These are phyloP conservation scores for Passerina amoena DNA, from an alignment of 2,113 vertebrate species.

Conservation along the genomic window DNA sequence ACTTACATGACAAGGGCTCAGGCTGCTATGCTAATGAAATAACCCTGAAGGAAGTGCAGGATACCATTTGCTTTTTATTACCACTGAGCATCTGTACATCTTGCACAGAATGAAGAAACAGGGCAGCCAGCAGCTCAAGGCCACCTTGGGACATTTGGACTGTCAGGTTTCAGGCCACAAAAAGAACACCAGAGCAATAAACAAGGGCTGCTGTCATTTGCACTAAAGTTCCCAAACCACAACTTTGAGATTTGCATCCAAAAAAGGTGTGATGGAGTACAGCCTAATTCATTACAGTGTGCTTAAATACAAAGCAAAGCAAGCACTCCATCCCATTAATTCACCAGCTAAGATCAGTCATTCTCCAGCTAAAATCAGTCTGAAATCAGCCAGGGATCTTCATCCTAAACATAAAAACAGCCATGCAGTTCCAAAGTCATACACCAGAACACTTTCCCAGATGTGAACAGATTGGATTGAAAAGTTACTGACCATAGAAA, in stretches of 20 bases:
- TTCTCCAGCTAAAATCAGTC: neutral
- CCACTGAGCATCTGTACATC: neutral
- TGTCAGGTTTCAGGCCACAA: neutral
- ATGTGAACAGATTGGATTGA: rapidly evolving
- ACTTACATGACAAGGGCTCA: neutral
- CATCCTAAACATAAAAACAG: neutral
- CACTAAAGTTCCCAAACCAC: neutral
- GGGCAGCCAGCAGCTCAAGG: neutral
- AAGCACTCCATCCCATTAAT: neutral
- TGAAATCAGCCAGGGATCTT: neutral
- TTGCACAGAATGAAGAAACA: neutral
- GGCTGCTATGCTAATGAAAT: neutral
- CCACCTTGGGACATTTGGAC: neutral
- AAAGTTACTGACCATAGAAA: neutral
- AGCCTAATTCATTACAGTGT: neutral
- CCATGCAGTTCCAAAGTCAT: neutral
- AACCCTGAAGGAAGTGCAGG: neutral
- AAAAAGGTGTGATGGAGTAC: neutral
- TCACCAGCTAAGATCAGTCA: neutral
- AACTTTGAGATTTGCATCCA: neutral
- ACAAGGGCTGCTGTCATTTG: neutral
- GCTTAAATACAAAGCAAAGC: neutral
- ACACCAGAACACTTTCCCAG: neutral
- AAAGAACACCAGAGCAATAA: neutral
- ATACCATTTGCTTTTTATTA: neutral